Conservation (phyloP, 1,140 invertebrate species). For the Nephila pilipes region DNA sequence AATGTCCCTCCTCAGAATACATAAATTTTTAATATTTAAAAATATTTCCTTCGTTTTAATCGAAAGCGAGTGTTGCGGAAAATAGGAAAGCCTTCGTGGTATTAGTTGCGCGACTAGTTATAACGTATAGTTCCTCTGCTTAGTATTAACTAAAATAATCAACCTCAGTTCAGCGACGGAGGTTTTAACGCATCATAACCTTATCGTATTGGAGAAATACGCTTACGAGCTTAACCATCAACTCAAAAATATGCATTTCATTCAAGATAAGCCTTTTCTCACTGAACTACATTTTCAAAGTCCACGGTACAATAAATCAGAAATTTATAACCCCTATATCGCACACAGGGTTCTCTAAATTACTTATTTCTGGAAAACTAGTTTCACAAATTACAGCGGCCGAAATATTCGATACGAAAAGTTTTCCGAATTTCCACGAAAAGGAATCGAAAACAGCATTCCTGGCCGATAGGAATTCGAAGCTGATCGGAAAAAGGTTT, state of each 20-base stretch:
- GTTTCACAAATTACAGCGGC: conserved; percentile 30
- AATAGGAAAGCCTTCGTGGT: not conserved
- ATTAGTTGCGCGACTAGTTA: not conserved
- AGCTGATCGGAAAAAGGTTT: conserved; percentile 26
- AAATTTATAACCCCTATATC: conserved; percentile 22
- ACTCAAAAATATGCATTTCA: not conserved
- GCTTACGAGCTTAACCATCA: not conserved
- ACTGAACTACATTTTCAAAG: not conserved
- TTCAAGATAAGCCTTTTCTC: not conserved
- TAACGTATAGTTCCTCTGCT: not conserved
- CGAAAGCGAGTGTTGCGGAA: not conserved
- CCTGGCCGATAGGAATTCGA: conserved; percentile 16
- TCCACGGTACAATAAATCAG: conserved; percentile 17
- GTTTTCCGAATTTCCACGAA: not conserved
- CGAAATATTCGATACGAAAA: conserved; percentile 40
- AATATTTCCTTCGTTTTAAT: not conserved
- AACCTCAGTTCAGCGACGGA: not conserved
- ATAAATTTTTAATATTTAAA: too few relatives aligned
- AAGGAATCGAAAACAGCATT: conserved; percentile 15
- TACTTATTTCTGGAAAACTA: conserved; percentile 35
- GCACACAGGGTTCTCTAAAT: not conserved
- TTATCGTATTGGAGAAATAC: not conserved
- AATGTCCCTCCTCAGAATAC: too few relatives aligned
- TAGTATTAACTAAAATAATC: not conserved
- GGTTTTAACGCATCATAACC: not conserved